These are phyloP conservation scores for Anguilla megastoma DNA, from an alignment of 2,797 vertebrate genomes.

Conservation along the genomic window DNA sequence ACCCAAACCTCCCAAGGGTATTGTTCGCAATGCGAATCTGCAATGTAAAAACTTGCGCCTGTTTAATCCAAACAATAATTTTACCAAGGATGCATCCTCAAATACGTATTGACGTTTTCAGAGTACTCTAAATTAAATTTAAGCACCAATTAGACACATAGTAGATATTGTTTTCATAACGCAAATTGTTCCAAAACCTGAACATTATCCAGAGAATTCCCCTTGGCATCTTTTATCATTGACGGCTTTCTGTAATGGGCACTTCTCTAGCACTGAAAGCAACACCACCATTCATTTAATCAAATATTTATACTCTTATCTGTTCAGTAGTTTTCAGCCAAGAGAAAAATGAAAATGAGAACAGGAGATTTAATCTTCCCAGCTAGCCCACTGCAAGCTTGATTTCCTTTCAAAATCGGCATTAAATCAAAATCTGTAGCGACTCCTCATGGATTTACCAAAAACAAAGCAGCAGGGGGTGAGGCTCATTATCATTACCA, in stretches of 20 bases:
- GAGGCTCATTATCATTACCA: slow-evolving; percentile 41
- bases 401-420: slow-evolving; percentile 31
- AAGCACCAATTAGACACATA: background rate
- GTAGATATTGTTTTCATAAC: background rate
- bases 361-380: background rate
- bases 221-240: background rate
- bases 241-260: background rate
- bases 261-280: background rate
- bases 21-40: background rate
- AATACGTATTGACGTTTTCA: background rate
- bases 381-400: background rate
- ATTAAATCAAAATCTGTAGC: background rate
- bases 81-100: background rate
- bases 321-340: background rate
- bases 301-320: slow-evolving; percentile 4
- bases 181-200: background rate
- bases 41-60: background rate
- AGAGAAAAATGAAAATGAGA: background rate
- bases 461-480: slow-evolving; percentile 24
- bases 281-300: background rate
- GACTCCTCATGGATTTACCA: slow-evolving; percentile 15
- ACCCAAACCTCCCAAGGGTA: too few species aligned
- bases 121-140: background rate
- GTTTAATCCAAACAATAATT: background rate
- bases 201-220: background rate